Evolutionary conservation across 2,888 invertebrate species (phyloP), one percentile per base, ranked within the genome.

Genomic region (Tetheella fluctuosa): DNA sequence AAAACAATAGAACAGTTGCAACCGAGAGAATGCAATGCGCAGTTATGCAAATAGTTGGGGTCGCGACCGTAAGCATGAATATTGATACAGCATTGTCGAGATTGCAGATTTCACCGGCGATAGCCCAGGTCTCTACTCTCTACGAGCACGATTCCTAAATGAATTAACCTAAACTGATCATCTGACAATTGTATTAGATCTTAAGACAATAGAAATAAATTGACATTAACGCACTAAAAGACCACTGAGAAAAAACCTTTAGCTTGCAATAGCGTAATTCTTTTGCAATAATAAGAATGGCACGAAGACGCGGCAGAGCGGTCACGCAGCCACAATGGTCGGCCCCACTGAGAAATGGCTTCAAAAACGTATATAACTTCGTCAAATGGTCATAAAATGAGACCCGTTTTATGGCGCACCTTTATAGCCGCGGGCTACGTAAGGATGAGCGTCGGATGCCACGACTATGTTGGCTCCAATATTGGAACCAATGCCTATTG

Each of bases 1-100:
- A 91, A 91, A 90, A 91, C 91, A 91, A 92, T 92, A 90, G 90
- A 89, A 90, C 91, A 88, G 91, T 89, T 90, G 90, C 90, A 85
- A 78, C 80, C 77, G 77, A 83, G 88, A 83, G 87, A 90, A 91
- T 89, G 91, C 87, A 88, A 84, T 86, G 88, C 88, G 87, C 90
- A 88, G 90, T 88, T 90, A 92, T 92, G 92, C 91, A 91, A 92
- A 92, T 92, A 86, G 84, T 81, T 72, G 81, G 76, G 91, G 91
- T 91, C 92, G 89, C 90, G 91, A 90, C 91, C 91, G 87, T 82
- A 83, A 84, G 86, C 88, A 92, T 92, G 92, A 91, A 92, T 92
- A 92, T 92, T 92, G 92, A 92, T 91, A 91, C 86, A 85, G 88
- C 89, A 88, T 90, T 89, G 88, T 88, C 84, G 86, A 86, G 89